Percentiles rank a stretch among this genome's conserved stretches.
These are phyloP conservation scores for Aphodius granarius DNA, from an alignment of 2,888 invertebrate genomes.

Conservation along the genomic window DNA sequence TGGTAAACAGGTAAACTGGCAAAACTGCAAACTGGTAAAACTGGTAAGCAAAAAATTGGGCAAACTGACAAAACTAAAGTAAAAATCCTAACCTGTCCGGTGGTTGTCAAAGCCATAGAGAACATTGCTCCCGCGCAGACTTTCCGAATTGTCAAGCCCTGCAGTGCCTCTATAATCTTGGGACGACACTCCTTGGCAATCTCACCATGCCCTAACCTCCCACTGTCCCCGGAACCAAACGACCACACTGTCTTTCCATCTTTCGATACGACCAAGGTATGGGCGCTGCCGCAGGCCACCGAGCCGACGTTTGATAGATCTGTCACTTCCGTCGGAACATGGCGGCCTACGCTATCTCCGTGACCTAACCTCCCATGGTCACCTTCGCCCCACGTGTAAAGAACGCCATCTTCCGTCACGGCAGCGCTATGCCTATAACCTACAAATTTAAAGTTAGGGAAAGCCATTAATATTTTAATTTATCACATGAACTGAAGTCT, in stretches of 20 bases:
- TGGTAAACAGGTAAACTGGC: no score
- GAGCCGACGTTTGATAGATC: conserved; percentile 60
- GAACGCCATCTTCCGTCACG: conserved; percentile 58
- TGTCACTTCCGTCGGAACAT: conserved; percentile 61
- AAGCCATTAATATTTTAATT: no score
- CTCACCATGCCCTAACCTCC: conserved; percentile 56
- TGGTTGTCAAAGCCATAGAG: conserved; percentile 58
- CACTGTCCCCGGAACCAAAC: conserved; percentile 61
- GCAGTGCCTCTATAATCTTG: conserved; percentile 61
- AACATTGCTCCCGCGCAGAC: conserved; percentile 60
- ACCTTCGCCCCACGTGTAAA: conserved; percentile 64
- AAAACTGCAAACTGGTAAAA: no score
- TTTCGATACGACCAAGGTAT: conserved; percentile 57
- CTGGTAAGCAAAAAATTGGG: no score
- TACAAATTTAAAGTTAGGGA: conserved; percentile 30
- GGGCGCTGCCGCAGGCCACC: conserved; percentile 60
- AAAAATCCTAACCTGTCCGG: conserved; percentile 56
- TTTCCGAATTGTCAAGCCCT: conserved; percentile 59
- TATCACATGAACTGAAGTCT: neutral
- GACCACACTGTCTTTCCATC: conserved; percentile 62
- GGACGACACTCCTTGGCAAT: conserved; percentile 58
- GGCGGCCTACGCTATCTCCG: conserved; percentile 62
- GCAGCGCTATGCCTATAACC: conserved; percentile 62
- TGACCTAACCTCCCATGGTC: conserved; percentile 61
- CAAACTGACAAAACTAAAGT: no score